Evolutionary conservation across 2,888 invertebrate species (phyloP).

Genomic region (Pasiphila rectangulata): DNA sequence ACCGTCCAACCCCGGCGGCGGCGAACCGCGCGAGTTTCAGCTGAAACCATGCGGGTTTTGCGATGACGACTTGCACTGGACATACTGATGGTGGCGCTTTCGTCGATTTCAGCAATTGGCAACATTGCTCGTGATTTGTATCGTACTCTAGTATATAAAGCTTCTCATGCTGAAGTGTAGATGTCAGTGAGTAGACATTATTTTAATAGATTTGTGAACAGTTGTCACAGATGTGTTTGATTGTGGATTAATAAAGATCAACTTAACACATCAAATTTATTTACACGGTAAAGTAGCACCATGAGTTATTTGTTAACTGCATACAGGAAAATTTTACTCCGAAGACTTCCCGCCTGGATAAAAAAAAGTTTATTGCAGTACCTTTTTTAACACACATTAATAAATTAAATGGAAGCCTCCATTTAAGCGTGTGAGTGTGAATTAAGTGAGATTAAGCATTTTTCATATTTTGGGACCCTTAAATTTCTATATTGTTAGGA

Average conservation of each 20-base stretch:
- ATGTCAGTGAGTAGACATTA: conserved; percentile 42
- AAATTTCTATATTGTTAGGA: too few species aligned
- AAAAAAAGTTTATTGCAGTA: too few species aligned
- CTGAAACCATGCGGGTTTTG: conserved; percentile 64
- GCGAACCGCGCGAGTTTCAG: conserved; percentile 74
- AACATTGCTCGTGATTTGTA: conserved; percentile 48
- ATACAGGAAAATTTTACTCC: too few species aligned
- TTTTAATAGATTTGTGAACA: not conserved
- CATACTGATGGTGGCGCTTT: conserved; percentile 54
- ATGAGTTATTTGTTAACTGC: too few species aligned
- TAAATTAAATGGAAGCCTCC: too few species aligned
- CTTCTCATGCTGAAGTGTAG: conserved; percentile 36
- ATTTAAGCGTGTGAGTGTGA: too few species aligned
- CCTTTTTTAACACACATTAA: too few species aligned
- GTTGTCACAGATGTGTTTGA: not conserved
- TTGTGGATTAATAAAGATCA: not conserved
- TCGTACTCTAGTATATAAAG: conserved; percentile 24
- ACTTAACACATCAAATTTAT: not conserved
- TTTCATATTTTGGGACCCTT: too few species aligned
- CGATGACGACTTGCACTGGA: conserved; percentile 58
- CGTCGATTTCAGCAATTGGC: conserved; percentile 69
- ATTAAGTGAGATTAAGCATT: too few species aligned
- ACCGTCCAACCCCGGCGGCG: conserved; percentile 88
- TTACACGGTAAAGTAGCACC: conserved; percentile 15
- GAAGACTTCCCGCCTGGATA: too few species aligned